phyloP scores from a whole-genome alignment of 2,797 vertebrate genomes.

The Anisognathus igniventris region DNA sequence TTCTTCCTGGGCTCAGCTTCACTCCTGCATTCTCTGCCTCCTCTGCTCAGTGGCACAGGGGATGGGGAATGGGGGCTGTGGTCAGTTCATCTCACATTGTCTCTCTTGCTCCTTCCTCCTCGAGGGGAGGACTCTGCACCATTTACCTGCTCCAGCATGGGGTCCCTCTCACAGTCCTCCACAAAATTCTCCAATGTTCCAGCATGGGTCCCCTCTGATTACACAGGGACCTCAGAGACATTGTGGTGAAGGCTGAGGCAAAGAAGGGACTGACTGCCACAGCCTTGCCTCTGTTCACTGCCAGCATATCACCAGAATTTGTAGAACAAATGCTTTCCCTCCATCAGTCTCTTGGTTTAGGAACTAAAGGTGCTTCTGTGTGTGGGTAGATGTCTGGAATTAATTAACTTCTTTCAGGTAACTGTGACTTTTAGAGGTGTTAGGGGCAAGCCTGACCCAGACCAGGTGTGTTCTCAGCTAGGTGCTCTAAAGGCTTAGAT shows the following conservation, averaged over 20 bases:
- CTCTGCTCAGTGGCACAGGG: background rate
- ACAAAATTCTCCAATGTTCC: background rate
- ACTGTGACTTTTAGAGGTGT: background rate
- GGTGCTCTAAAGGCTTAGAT: background rate
- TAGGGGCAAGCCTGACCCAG: background rate
- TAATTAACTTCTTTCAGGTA: background rate
- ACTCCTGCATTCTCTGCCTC: background rate
- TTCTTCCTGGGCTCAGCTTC: background rate
- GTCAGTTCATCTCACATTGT: background rate
- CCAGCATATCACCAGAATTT: background rate
- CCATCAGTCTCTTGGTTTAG: background rate
- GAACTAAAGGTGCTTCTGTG: background rate
- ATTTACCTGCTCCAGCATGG: background rate
- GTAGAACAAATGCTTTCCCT: background rate
- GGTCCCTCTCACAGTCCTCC: background rate
- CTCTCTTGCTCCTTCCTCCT: background rate
- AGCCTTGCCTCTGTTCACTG: background rate
- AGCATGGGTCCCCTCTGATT: background rate
- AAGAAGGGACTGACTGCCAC: background rate
- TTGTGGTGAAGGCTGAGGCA: background rate
- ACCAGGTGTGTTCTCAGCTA: background rate
- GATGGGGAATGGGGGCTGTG: background rate
- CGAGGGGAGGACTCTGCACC: rapidly evolving
- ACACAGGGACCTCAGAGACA: rapidly evolving
- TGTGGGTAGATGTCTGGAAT: background rate